A percentile compares a stretch with the other conserved stretches of the same genome.
These are phyloP conservation scores for Mesochorus sp. DNA, from an alignment of 2,888 invertebrate genomes.

Conservation along the genomic window DNA sequence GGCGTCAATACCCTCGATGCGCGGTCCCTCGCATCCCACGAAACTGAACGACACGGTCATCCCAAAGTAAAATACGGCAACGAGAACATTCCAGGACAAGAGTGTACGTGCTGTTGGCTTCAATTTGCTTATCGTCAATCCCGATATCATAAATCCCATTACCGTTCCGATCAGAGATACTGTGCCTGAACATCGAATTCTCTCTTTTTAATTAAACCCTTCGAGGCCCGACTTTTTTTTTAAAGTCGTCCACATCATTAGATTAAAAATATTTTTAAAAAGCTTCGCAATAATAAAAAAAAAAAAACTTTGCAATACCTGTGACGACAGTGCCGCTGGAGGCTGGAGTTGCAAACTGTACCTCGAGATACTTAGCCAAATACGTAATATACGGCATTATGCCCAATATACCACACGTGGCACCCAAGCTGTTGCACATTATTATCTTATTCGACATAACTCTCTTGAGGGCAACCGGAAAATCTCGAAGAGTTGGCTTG, in stretches of 20 bases:
- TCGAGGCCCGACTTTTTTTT: no score
- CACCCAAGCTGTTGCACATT: slow-evolving; percentile 86
- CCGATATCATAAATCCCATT: slow-evolving; percentile 85
- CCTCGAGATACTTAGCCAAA: slow-evolving; percentile 89
- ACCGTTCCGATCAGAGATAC: slow-evolving; percentile 85
- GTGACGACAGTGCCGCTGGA: slow-evolving; percentile 87
- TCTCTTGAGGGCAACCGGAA: slow-evolving; percentile 84
- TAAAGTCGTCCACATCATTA: no score
- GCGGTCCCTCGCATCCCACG: slow-evolving; percentile 83
- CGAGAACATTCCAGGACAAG: slow-evolving; percentile 86
- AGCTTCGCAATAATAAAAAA: no score
- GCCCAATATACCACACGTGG: slow-evolving; percentile 86
- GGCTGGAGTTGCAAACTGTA: slow-evolving; percentile 87
- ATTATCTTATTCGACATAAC: slow-evolving; percentile 86
- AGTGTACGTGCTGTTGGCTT: slow-evolving; percentile 85
- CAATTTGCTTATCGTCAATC: slow-evolving; percentile 85
- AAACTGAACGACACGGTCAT: slow-evolving; percentile 84
- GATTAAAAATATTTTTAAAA: no score
- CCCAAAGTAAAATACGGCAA: slow-evolving; percentile 83
- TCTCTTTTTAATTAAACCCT: no score
- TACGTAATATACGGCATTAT: slow-evolving; percentile 88
- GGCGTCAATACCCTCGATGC: slow-evolving; percentile 78
- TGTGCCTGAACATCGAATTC: no score
- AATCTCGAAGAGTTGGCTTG: slow-evolving; percentile 82
- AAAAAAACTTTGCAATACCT: no score